These are phyloP conservation scores for Amiota communis DNA, from an alignment of 2,888 invertebrate genomes.

Conservation along the genomic window DNA sequence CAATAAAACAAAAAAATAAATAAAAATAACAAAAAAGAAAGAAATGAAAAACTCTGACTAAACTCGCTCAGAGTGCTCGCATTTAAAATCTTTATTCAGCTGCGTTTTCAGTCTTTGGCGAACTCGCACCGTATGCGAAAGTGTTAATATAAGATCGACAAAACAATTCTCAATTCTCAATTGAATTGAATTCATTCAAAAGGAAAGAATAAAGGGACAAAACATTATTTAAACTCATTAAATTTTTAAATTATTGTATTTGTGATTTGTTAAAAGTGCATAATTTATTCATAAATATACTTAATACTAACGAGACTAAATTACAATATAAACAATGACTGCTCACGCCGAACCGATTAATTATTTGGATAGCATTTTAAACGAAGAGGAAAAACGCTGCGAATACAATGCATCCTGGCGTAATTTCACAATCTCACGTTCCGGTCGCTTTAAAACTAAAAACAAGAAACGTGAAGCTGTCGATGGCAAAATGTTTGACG, in stretches of 20 bases:
- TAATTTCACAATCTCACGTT: slow-evolving; percentile 76
- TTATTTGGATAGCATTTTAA: slow-evolving; percentile 70
- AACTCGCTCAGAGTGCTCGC: slow-evolving; percentile 34
- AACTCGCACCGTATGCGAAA: slow-evolving; percentile 12
- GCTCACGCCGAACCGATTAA: slow-evolving; percentile 64
- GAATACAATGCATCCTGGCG: slow-evolving; percentile 71
- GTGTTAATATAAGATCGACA: neutral
- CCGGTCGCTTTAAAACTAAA: slow-evolving; percentile 77
- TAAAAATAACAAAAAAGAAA: neutral
- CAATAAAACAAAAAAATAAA: slow-evolving; percentile 15
- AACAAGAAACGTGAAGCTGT: slow-evolving; percentile 76
- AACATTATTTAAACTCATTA: too few relatives aligned
- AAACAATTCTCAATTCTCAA: too few relatives aligned
- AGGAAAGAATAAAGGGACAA: too few relatives aligned
- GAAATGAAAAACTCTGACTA: neutral
- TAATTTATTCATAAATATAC: neutral
- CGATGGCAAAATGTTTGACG: slow-evolving; percentile 75
- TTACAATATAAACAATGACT: slow-evolving; percentile 57
- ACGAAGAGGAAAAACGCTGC: slow-evolving; percentile 70
- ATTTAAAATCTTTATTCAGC: slow-evolving; percentile 12
- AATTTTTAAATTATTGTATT: too few relatives aligned
- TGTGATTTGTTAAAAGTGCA: neutral
- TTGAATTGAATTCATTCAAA: too few relatives aligned
- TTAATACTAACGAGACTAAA: slow-evolving; percentile 3
- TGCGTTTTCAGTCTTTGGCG: slow-evolving; percentile 21